Base-by-base conservation (phyloP, 2,113 vertebrate genomes). In the Notechis scutatus region DNA sequence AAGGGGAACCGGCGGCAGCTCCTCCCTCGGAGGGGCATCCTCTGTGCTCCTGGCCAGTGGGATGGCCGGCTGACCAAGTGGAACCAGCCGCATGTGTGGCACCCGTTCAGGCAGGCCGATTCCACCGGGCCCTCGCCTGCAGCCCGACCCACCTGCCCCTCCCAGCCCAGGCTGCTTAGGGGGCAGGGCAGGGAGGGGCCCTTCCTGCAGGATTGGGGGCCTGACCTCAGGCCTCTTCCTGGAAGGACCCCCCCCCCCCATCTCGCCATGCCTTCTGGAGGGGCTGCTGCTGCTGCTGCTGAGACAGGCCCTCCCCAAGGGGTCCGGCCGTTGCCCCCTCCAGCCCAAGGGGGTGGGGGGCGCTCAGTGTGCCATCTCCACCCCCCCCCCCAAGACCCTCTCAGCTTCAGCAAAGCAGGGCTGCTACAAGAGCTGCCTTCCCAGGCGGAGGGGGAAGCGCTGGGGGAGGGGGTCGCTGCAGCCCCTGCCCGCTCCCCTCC, bases 41-140 rank as follows among this genome's bases (percentile, higher is more conserved):
- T 93, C 93, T 59, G 57, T 92, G 69, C 93, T 93, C 69, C 14
- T 59, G 34, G 89, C 85, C 92, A 93, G 92, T 92, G 93, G 92
- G 29, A 34, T 26, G 59, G 47, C 57, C 55, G 47, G 23, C 95
- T 93, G 94, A 90, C 94, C 88, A 92, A 85, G 69, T 47, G 89
- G 0, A 92, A 92, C 87, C 90, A 89, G 94, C 92, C 47, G 90
- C 90, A 86, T 93, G 91, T 93, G 92, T 95, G 95, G 93, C 95
- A 91, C 1, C 59, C 89, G 54, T 89, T 94, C 95, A 93, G 93
- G 42, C 91, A 57, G 15, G 92, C 20, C 45, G 18, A 88, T 87
- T 90, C 93, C 88, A 0, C 88, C 94, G 54, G 94, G 91, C 93
- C 93, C 89, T 92, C 94, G 59, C 92, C 21, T 69, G 61, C 74